Percentiles rank a stretch among this genome's conserved stretches.
phyloP scores from a whole-genome alignment of 2,888 invertebrate genomes.

The Leptopilina syphax region DNA sequence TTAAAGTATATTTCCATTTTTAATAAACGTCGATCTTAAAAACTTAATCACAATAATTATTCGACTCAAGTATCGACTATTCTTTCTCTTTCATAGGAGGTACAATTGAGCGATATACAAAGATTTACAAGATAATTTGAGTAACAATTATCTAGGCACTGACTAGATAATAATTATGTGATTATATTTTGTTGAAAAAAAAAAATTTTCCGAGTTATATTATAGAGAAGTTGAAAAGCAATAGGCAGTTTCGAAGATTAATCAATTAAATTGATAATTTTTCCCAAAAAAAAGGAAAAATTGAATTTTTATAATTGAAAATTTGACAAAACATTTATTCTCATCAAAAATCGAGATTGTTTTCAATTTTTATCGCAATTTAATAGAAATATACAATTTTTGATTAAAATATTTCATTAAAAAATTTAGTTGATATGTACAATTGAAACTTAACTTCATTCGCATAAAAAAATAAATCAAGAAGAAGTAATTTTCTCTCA shows the following conservation, averaged over 20 bases:
- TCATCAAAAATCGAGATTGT: neutral
- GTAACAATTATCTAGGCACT: constrained; percentile 58
- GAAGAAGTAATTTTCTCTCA: no score
- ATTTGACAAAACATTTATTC: no score
- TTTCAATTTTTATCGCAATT: neutral
- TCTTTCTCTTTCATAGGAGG: neutral
- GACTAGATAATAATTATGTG: constrained; percentile 61
- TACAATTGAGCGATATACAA: constrained; percentile 28
- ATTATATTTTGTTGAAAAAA: constrained; percentile 5
- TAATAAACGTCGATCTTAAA: neutral
- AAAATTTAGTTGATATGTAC: neutral
- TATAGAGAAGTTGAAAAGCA: constrained; percentile 24
- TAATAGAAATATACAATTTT: neutral
- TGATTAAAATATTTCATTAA: no score
- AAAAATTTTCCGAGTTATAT: neutral
- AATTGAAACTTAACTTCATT: neutral
- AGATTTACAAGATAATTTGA: constrained; percentile 31
- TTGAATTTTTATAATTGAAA: no score
- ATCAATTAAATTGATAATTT: no score
- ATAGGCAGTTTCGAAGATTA: neutral
- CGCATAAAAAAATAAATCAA: neutral
- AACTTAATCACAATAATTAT: constrained; percentile 11
- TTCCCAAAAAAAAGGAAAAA: no score
- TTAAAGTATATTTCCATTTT: constrained; percentile 6
- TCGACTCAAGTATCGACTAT: constrained; percentile 15